Conservation (phyloP, 2,113 vertebrate genomes). For the Emydura subglobosa region DNA sequence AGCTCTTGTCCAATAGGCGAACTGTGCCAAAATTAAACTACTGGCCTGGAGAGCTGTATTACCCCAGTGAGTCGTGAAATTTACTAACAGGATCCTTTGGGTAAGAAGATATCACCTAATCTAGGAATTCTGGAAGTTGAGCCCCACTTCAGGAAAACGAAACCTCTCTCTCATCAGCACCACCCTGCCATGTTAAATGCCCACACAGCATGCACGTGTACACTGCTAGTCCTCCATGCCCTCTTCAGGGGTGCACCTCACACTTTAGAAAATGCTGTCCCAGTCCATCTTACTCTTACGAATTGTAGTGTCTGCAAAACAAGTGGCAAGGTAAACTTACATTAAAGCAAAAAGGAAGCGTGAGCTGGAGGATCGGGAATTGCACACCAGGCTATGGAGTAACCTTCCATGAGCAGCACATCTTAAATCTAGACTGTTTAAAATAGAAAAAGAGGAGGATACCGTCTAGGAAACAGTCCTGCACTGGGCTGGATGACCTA, state of each 20-base stretch:
- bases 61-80: not conserved
- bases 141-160: not conserved
- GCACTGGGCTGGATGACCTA: not conserved
- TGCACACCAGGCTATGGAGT: rapidly evolving
- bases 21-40: not conserved
- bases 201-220: not conserved
- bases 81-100: not conserved
- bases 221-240: not conserved
- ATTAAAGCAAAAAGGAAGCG: not conserved
- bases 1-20: not conserved
- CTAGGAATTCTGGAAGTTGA: not conserved
- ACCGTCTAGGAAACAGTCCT: rapidly evolving
- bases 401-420: not conserved
- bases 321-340: not conserved
- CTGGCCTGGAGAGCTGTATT: not conserved
- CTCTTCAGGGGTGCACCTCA: not conserved
- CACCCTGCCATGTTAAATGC: not conserved
- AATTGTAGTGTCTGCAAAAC: not conserved
- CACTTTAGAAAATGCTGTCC: not conserved
- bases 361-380: not conserved
- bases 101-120: not conserved
- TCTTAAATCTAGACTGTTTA: not conserved
- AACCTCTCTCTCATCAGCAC: not conserved
- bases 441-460: not conserved
- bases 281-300: not conserved